phyloP scores from a whole-genome alignment of 2,797 vertebrate species.

The Alosa sapidissima region DNA sequence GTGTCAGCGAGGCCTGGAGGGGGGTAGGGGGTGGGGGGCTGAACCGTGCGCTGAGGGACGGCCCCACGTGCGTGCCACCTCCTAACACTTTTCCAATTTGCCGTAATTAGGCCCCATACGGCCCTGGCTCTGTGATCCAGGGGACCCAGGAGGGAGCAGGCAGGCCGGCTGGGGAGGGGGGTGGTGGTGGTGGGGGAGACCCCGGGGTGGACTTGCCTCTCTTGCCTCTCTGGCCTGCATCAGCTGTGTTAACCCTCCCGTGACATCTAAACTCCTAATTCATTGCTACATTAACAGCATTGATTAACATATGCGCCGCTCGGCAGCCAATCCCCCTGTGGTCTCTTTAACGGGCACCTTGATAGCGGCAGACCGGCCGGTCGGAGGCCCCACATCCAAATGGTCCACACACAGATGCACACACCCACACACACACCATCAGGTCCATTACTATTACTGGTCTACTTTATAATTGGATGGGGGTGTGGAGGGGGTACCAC shows the following conservation, averaged over 20 bases:
- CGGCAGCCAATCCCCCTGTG: constrained; percentile 59
- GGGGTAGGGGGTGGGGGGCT: neutral
- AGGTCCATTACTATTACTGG: constrained; percentile 28
- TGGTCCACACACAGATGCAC: constrained; percentile 36
- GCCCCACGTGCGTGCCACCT: constrained; percentile 56
- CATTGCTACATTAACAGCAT: constrained; percentile 82
- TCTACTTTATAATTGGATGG: constrained; percentile 50
- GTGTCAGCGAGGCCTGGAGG: neutral
- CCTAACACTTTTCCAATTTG: constrained; percentile 78
- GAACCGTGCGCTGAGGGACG: constrained; percentile 30
- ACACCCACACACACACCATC: constrained; percentile 25
- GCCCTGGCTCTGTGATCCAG: constrained; percentile 70
- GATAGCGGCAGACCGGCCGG: constrained; percentile 49
- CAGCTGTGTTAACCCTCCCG: constrained; percentile 81
- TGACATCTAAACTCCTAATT: constrained; percentile 85
- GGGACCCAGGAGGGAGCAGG: constrained; percentile 45
- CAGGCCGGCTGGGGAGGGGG: constrained; percentile 33
- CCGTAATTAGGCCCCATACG: constrained; percentile 78
- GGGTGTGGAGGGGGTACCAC: constrained; percentile 43
- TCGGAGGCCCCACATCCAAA: constrained; percentile 31
- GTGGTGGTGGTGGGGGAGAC: constrained; percentile 37
- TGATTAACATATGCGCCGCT: constrained; percentile 74
- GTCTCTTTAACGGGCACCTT: constrained; percentile 62
- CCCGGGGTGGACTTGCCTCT: neutral
- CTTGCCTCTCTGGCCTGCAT: constrained; percentile 61